Evolutionary conservation across 1,140 invertebrate species (phyloP).

Genomic region (Drosophila neocordata): DNA sequence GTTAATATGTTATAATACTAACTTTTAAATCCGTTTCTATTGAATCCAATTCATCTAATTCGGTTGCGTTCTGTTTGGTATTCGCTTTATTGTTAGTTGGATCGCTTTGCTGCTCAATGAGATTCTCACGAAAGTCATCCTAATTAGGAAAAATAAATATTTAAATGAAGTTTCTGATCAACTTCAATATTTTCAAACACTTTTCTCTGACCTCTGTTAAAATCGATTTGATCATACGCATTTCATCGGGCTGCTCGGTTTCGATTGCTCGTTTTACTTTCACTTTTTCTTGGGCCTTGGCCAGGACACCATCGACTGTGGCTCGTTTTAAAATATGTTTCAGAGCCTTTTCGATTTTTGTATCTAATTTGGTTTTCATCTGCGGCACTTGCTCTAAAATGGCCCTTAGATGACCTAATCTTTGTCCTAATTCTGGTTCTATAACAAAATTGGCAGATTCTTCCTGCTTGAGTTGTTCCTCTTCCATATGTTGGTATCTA

Average conservation of each 20-base stretch:
- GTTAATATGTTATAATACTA: slow-evolving; percentile 18
- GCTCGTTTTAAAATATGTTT: slow-evolving; percentile 59
- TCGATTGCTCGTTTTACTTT: slow-evolving; percentile 34
- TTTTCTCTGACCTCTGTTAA: slow-evolving; percentile 60
- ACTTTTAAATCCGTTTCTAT: slow-evolving; percentile 28
- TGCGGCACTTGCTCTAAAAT: slow-evolving; percentile 52
- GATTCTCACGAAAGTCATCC: slow-evolving; percentile 73
- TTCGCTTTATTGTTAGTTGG: neutral
- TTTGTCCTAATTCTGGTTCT: slow-evolving; percentile 29
- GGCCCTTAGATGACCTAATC: slow-evolving; percentile 47
- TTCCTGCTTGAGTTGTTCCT: slow-evolving; percentile 34
- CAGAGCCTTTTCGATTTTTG: slow-evolving; percentile 65
- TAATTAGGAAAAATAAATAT: slow-evolving; percentile 25
- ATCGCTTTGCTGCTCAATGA: slow-evolving; percentile 41
- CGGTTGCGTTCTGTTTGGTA: neutral
- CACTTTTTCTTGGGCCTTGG: slow-evolving; percentile 58
- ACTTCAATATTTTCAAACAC: too few species aligned
- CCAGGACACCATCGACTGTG: slow-evolving; percentile 49
- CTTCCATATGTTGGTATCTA: slow-evolving; percentile 29
- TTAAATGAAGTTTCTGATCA: too few species aligned
- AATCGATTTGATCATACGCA: slow-evolving; percentile 63
- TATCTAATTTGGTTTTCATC: slow-evolving; percentile 63
- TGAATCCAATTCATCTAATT: slow-evolving; percentile 26
- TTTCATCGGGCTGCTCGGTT: slow-evolving; percentile 28
- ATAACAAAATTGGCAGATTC: slow-evolving; percentile 27